Conservation (phyloP, 1,140 invertebrate species). For the Danaus plexippus region DNA sequence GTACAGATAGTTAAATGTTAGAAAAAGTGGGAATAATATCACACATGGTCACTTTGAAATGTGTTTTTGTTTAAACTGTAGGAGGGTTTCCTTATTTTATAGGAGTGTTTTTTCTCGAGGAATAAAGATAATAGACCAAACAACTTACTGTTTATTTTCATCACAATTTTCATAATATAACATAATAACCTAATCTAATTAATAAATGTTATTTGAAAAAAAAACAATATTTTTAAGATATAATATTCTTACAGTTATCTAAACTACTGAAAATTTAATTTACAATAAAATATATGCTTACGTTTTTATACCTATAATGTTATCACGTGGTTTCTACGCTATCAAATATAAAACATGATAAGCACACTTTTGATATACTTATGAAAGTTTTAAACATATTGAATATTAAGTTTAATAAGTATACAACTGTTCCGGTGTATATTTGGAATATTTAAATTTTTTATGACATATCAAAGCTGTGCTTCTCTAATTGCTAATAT, state of each 20-base stretch:
- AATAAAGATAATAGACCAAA: conserved; percentile 25
- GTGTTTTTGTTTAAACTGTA: too few relatives aligned
- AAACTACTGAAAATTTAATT: conserved; percentile 38
- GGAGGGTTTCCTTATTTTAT: too few relatives aligned
- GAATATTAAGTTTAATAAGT: too few relatives aligned
- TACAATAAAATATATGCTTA: conserved; percentile 43
- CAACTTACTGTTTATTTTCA: conserved; percentile 56
- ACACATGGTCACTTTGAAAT: too few relatives aligned
- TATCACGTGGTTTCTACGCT: conserved; percentile 56
- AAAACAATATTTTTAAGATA: conserved; percentile 39
- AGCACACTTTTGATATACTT: conserved; percentile 15
- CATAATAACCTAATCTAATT: conserved; percentile 23
- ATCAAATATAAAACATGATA: conserved; percentile 14
- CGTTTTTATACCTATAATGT: conserved; percentile 34
- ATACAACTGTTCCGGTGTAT: too few relatives aligned
- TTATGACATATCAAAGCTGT: too few relatives aligned
- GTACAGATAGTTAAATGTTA: too few relatives aligned
- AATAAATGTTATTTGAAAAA: conserved; percentile 36
- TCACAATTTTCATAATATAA: conserved; percentile 50
- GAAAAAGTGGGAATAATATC: too few relatives aligned
- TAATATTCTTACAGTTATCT: conserved; percentile 32
- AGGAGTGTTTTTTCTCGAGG: too few relatives aligned
- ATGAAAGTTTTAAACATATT: background rate
- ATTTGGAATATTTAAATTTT: too few relatives aligned
- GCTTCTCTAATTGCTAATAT: too few relatives aligned